Conservation (phyloP, 1,140 invertebrate genomes). For the Hirudo medicinalis region DNA sequence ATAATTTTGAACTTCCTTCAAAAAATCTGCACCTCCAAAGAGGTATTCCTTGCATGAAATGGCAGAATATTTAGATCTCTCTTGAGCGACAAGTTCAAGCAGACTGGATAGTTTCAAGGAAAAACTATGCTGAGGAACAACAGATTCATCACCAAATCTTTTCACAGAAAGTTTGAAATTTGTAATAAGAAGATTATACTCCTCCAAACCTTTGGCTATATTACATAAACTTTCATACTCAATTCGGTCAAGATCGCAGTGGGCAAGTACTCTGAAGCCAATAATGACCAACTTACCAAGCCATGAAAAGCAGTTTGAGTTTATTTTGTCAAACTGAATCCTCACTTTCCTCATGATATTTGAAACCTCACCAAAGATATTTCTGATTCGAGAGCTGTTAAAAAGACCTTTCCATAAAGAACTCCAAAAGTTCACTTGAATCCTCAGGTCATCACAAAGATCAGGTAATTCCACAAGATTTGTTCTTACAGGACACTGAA, state of each 20-base stretch:
- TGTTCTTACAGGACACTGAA: constrained; percentile 29
- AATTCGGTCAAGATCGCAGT: constrained; percentile 31
- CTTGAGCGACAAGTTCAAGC: constrained; percentile 33
- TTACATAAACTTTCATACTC: constrained; percentile 37
- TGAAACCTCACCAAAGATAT: no score
- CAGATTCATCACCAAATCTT: no score
- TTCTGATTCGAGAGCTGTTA: no score
- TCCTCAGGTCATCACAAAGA: constrained; percentile 37
- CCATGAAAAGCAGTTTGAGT: constrained; percentile 34
- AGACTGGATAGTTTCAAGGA: constrained; percentile 34
- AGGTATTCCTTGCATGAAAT: constrained; percentile 35
- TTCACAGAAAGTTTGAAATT: neutral
- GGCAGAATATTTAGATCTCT: constrained; percentile 36
- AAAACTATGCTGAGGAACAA: constrained; percentile 15
- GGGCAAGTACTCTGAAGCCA: constrained; percentile 38
- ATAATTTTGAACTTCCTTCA: constrained; percentile 6
- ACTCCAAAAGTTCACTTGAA: constrained; percentile 38
- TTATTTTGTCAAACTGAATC: constrained; percentile 27
- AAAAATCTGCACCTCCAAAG: constrained; percentile 32
- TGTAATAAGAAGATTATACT: constrained; percentile 33
- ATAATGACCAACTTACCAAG: constrained; percentile 35
- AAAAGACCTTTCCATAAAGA: constrained; percentile 16
- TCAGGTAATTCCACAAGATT: constrained; percentile 36
- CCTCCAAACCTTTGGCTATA: constrained; percentile 36
- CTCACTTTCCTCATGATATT: constrained; percentile 27